phyloP scores from a whole-genome alignment of 2,113 vertebrate species.

The Macheiramphus alcinus region DNA sequence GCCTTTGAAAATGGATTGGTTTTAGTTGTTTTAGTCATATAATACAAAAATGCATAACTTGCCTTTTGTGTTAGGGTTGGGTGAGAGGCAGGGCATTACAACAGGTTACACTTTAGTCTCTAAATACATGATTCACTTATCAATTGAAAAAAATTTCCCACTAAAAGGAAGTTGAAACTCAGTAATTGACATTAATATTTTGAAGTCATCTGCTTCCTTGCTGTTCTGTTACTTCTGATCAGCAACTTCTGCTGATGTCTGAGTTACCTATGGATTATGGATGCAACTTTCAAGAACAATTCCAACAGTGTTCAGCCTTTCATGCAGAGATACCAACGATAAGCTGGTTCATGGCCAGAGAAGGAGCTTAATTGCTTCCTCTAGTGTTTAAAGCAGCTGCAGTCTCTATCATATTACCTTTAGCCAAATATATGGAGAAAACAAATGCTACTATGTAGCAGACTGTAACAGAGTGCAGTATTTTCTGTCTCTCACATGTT shows the following conservation, averaged over 20 bases:
- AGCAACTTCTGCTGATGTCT: background rate
- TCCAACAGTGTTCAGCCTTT: background rate
- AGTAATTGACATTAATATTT: background rate
- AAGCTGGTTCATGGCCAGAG: background rate
- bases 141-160: background rate
- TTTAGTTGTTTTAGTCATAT: background rate
- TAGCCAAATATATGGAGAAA: background rate
- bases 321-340: background rate
- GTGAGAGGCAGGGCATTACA: background rate
- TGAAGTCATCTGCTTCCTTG: background rate
- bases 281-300: background rate
- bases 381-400: background rate
- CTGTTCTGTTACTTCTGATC: background rate
- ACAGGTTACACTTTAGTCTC: background rate
- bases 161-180: background rate
- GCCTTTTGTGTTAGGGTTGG: background rate
- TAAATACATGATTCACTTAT: background rate
- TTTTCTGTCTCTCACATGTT: background rate
- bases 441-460: background rate
- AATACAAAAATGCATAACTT: background rate
- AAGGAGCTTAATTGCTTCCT: constrained; percentile 13
- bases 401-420: background rate
- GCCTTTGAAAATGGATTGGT: background rate
- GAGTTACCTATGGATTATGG: background rate
- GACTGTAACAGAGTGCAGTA: background rate